Base-by-base conservation (phyloP, 2,797 vertebrate species). In the Semaprochilodus insignis region DNA sequence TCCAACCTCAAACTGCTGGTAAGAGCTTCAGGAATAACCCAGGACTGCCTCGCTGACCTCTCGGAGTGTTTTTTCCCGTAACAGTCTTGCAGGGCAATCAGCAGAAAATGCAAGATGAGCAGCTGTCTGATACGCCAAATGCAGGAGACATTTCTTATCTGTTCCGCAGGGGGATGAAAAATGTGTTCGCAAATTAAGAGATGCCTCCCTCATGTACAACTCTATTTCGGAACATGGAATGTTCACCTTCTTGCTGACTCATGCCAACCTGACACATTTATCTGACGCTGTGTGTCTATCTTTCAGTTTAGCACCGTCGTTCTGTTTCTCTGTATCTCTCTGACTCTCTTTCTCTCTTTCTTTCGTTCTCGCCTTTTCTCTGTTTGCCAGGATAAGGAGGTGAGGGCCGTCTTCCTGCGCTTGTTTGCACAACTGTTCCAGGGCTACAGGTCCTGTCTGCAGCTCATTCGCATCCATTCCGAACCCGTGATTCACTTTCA, bases 401-500 rank as follows among this genome's bases (percentile, higher is more conserved):
- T 99, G 82, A 91, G 98, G 89, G 96, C 97, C 2, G 96, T 99
- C 91, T 99, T 99, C 91, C 97, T 99, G 90, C 94, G 97, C 90
- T 93, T 99, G 82, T 99, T 99, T 94, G 97, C 98, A 85, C 98
- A 99, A 89, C 97, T 99, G 91, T 99, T 99, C 92, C 98, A 99
- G 92, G 98, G 98, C 83, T 99, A 99, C 91, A 95, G 98, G 67
- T 99, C 98, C 0, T 99, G 98, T 87, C 94, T 99, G 87, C 98
- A 99, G 92, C 96, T 99, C 86, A 99, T 99, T 91, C 96, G 98
- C 87, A 99, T 99, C 88, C 98, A 99, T 89, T 95, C 97, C 66
- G 97, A 99, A 88, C 97, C 98, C 4, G 97, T 99, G 85, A 99
- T 99, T 93, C 97, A 99, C 93, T 99, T 99, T 95, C 97, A 99